These are phyloP conservation scores for Drosophila demipolita DNA, from an alignment of 2,888 invertebrate genomes.

Conservation along the genomic window DNA sequence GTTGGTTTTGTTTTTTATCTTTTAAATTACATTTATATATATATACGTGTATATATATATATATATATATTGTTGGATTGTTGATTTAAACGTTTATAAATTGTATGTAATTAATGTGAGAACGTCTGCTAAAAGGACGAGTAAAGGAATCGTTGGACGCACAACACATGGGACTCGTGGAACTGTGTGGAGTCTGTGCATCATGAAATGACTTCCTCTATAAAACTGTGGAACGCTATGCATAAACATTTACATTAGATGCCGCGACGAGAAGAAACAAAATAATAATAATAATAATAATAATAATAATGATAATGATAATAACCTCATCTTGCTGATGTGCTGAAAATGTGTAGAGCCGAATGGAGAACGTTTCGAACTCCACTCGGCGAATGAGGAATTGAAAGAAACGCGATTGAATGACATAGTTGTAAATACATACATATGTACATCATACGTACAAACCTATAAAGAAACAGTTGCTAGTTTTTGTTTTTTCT, in stretches of 20 bases:
- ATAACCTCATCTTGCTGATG: slow-evolving; percentile 35
- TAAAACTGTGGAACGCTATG: slow-evolving; percentile 56
- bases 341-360: slow-evolving; percentile 32
- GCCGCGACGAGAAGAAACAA: slow-evolving; percentile 25
- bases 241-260: slow-evolving; percentile 69
- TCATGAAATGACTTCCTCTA: slow-evolving; percentile 23
- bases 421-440: slow-evolving; percentile 50
- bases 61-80: slow-evolving; percentile 64
- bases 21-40: slow-evolving; percentile 61
- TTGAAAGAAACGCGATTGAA: slow-evolving; percentile 44
- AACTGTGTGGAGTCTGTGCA: slow-evolving; percentile 20
- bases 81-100: slow-evolving; percentile 48
- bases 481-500: slow-evolving; percentile 50
- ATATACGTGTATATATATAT: slow-evolving; percentile 49
- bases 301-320: slow-evolving; percentile 1
- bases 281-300: slow-evolving; percentile 6
- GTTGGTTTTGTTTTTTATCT: slow-evolving; percentile 50
- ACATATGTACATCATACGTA: slow-evolving; percentile 55
- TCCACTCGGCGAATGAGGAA: slow-evolving; percentile 33
- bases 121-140: slow-evolving; percentile 67
- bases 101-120: slow-evolving; percentile 61
- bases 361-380: background rate
- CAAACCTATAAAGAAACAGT: slow-evolving; percentile 76
- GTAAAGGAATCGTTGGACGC: slow-evolving; percentile 45
- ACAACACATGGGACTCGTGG: slow-evolving; percentile 19